phyloP scores from a whole-genome alignment of 2,797 vertebrate genomes.

The Syncerus caffer region DNA sequence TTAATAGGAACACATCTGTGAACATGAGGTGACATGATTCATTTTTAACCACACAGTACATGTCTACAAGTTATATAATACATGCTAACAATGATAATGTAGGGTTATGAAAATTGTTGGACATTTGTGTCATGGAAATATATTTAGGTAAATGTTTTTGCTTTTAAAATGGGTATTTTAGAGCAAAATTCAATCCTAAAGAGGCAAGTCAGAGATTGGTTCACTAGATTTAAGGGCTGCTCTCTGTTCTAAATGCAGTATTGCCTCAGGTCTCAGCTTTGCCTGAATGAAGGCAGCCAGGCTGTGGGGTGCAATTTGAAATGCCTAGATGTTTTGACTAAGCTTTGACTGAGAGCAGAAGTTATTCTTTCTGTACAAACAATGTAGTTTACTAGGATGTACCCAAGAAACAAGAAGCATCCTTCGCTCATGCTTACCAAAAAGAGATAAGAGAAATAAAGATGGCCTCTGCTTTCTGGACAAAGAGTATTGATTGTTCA shows the following conservation, averaged over 20 bases:
- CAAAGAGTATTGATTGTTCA: slow-evolving; percentile 51
- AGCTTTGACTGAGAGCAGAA: background rate
- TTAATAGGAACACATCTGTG: background rate
- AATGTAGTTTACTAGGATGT: background rate
- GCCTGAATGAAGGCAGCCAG: background rate
- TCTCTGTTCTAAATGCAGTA: background rate
- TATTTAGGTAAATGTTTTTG: background rate
- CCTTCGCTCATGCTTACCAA: background rate
- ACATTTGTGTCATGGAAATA: background rate
- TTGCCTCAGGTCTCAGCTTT: background rate
- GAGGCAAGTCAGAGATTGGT: background rate
- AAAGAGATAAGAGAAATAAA: slow-evolving; percentile 37
- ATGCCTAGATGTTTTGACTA: background rate
- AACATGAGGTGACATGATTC: background rate
- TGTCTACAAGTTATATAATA: background rate
- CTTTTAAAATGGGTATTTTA: background rate
- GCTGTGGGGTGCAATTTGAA: background rate
- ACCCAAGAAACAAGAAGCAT: background rate
- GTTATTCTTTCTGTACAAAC: background rate
- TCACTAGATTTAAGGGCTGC: background rate
- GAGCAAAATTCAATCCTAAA: background rate
- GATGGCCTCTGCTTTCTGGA: slow-evolving; percentile 30
- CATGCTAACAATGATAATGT: background rate
- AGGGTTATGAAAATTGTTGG: background rate
- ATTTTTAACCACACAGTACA: background rate